Base-by-base conservation (phyloP, 1,140 invertebrate genomes). In the Colletes latitarsis region DNA sequence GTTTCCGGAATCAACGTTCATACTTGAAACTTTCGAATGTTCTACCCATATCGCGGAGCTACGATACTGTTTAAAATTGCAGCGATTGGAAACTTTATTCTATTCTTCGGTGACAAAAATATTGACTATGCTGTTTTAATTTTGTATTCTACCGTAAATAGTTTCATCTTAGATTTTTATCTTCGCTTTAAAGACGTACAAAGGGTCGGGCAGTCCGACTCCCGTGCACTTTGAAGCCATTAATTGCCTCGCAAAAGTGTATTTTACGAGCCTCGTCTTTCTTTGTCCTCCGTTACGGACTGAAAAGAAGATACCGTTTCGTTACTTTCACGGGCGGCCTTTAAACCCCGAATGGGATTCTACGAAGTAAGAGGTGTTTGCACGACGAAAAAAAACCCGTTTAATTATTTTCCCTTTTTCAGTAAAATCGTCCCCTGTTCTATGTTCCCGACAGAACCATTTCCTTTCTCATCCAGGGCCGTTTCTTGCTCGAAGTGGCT, bases 361-460 rank as follows among this genome's bases (percentile, higher is more conserved):
- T 39, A 46, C 12, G 19, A 63, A 53, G 57, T n/a, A 52, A 53
- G 75, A 49, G 46, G 67, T 57, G 55, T 69, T 69, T 14, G 8
- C 19, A 39, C 21, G 46, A 58, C 30, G 41, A 57, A 30, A 41
- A 73, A 63, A 76, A 80, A 39, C 43, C 19, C 46, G 72, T 72
- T 86, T 86, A 86, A 86, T 86, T 86, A 86, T 86, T 86, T 83
- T 66, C 52, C 68, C 81, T 58, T 72, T 69, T 55, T 58, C 53
- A 58, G 39, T 39, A 21, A 55, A 46, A 74, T 85, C 83, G 19
- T 58, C 58, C n/a, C 6, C 49, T 49, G 46, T 43, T 64, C 55
- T 39, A 41, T 68, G 76, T 75, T 74, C 63, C 67, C 68, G 60
- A 71, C 81, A 78, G 79, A 72, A 64, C 30, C 68, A 66, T 60